phyloP scores from a whole-genome alignment of 92 coral and sea anemone species.

The Phenganax subtilis region DNA sequence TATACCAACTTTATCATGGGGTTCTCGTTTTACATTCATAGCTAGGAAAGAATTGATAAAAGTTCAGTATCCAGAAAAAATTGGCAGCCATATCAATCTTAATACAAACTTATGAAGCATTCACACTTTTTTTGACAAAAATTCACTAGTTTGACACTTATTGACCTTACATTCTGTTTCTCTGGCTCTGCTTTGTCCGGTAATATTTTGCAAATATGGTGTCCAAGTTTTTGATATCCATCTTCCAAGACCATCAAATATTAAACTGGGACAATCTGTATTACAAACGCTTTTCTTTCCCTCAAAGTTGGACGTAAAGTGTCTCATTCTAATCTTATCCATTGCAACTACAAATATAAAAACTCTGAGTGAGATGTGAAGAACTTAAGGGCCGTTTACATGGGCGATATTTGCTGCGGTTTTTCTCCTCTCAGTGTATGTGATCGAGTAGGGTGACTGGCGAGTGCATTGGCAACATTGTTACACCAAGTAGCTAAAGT shows the following conservation, averaged over 20 bases:
- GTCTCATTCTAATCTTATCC: slow-evolving; percentile 17
- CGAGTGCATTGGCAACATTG: too few relatives aligned
- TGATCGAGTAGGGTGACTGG: too few relatives aligned
- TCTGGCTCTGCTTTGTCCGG: background rate
- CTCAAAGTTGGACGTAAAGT: background rate
- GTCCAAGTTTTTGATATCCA: slow-evolving; percentile 64
- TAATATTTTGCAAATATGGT: slow-evolving; percentile 61
- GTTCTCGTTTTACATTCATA: slow-evolving; percentile 1
- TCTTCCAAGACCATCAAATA: slow-evolving; percentile 88
- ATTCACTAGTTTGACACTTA: too few relatives aligned
- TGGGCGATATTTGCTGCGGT: too few relatives aligned
- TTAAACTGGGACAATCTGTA: slow-evolving; percentile 45
- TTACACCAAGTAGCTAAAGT: too few relatives aligned
- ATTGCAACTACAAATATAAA: slow-evolving; percentile 13
- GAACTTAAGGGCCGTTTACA: too few relatives aligned
- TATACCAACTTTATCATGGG: slow-evolving; percentile 44
- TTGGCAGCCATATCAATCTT: too few relatives aligned
- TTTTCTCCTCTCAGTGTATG: too few relatives aligned
- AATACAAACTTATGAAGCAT: too few relatives aligned
- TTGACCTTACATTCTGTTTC: background rate
- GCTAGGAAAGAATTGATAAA: background rate
- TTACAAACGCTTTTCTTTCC: slow-evolving; percentile 17
- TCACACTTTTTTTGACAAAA: too few relatives aligned
- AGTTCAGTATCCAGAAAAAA: background rate
- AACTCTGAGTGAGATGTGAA: too few relatives aligned